phyloP scores from a whole-genome alignment of 2,797 vertebrate species.

The Acanthurus lineatus region DNA sequence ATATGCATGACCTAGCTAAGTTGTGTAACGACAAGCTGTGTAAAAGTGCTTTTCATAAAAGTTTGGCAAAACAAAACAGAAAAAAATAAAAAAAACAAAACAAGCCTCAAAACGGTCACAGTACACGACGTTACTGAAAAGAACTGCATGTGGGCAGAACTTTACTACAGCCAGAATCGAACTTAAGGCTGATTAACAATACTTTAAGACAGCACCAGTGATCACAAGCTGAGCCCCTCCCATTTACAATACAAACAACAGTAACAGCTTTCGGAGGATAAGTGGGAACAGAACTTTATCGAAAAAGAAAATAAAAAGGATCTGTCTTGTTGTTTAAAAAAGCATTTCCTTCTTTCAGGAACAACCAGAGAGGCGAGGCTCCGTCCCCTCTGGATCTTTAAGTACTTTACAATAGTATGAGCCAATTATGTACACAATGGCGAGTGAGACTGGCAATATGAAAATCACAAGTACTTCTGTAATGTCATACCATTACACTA shows the following conservation, averaged over 20 bases:
- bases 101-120: constrained; percentile 67
- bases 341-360: constrained; percentile 60
- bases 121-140: constrained; percentile 73
- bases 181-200: constrained; percentile 77
- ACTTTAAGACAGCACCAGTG: constrained; percentile 81
- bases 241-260: constrained; percentile 62
- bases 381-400: constrained; percentile 64
- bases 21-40: constrained; percentile 73
- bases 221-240: constrained; percentile 73
- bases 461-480: constrained; percentile 83
- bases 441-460: constrained; percentile 80
- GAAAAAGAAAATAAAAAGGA: constrained; percentile 47
- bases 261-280: constrained; percentile 63
- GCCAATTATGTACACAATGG: constrained; percentile 83
- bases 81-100: constrained; percentile 15
- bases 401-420: constrained; percentile 83
- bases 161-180: constrained; percentile 65
- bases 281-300: constrained; percentile 37
- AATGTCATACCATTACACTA: constrained; percentile 85
- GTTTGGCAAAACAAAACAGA: constrained; percentile 73
- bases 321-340: constrained; percentile 65
- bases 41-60: constrained; percentile 84
- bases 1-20: constrained; percentile 73
- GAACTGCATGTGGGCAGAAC: constrained; percentile 69
- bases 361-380: constrained; percentile 59